Conservation (phyloP, 2,888 invertebrate genomes). For the Microchrysa polita region DNA sequence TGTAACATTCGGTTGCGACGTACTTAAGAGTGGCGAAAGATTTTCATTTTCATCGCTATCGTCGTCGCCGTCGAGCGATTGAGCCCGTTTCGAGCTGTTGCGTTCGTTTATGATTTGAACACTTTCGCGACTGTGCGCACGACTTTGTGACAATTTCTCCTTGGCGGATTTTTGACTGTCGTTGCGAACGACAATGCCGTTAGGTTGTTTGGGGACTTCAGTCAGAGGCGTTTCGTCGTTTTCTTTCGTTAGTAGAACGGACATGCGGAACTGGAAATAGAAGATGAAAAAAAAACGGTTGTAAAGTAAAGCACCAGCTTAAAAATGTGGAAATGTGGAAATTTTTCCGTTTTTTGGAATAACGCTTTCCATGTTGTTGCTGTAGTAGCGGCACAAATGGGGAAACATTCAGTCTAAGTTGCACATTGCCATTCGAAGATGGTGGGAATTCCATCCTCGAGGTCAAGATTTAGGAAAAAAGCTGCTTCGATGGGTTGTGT, state of each 20-base stretch:
- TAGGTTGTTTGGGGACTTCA: slow-evolving; percentile 57
- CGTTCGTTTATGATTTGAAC: slow-evolving; percentile 71
- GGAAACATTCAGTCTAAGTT: too few species aligned
- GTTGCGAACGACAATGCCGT: slow-evolving; percentile 27
- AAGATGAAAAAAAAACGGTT: too few species aligned
- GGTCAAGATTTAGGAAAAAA: too few species aligned
- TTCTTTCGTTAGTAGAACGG: slow-evolving; percentile 74
- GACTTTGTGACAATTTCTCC: slow-evolving; percentile 60
- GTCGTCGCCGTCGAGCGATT: slow-evolving; percentile 68
- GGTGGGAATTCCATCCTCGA: too few species aligned
- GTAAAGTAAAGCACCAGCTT: too few species aligned
- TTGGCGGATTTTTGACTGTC: slow-evolving; percentile 47
- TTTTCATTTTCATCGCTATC: slow-evolving; percentile 88
- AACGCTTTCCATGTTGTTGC: too few species aligned
- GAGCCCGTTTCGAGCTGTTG: slow-evolving; percentile 36
- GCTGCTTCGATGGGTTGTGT: too few species aligned
- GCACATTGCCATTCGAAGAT: too few species aligned
- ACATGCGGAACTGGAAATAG: slow-evolving; percentile 73
- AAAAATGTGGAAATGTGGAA: too few species aligned
- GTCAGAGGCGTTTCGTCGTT: slow-evolving; percentile 64
- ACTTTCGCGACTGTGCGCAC: slow-evolving; percentile 66
- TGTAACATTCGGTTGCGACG: slow-evolving; percentile 50
- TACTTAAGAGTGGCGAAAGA: slow-evolving; percentile 76
- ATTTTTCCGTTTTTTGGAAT: too few species aligned
- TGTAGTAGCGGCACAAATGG: too few species aligned